Conservation (phyloP, 2,797 vertebrate genomes). For the Rousettus madagascariensis region DNA sequence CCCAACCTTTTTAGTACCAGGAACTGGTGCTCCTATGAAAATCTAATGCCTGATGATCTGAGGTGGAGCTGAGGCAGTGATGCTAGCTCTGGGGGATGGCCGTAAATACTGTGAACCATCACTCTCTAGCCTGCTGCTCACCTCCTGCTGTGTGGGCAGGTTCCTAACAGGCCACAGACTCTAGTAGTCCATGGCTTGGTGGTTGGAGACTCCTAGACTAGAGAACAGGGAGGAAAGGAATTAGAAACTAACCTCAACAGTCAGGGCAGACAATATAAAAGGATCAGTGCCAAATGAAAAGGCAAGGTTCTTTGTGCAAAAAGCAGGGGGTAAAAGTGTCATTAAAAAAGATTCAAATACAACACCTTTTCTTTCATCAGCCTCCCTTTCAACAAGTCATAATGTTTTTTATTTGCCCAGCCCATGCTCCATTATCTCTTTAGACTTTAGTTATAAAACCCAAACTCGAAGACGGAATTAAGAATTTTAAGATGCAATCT, state of each 20-base stretch:
- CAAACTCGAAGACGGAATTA: neutral
- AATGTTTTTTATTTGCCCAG: neutral
- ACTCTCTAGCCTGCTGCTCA: too few species aligned
- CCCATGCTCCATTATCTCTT: neutral
- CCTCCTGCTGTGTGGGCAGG: neutral
- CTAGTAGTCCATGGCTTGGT: too few species aligned
- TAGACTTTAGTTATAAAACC: neutral
- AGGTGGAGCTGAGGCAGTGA: too few species aligned
- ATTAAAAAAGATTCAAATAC: neutral
- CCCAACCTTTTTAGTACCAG: too few species aligned
- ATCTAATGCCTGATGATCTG: too few species aligned
- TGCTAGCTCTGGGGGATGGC: too few species aligned
- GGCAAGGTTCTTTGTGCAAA: rapidly evolving
- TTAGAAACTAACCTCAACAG: rapidly evolving
- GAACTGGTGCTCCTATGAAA: too few species aligned
- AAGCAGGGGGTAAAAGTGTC: neutral
- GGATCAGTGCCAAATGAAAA: neutral
- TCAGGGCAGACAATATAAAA: neutral
- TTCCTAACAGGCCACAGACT: too few species aligned
- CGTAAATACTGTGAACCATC: too few species aligned
- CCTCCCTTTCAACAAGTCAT: neutral
- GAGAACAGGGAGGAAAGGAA: neutral
- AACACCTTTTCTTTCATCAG: neutral
- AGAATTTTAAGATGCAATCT: neutral
- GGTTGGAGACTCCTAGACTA: too few species aligned